Evolutionary conservation across 1,140 invertebrate species (phyloP).

Genomic region (Listronotus oregonensis): DNA sequence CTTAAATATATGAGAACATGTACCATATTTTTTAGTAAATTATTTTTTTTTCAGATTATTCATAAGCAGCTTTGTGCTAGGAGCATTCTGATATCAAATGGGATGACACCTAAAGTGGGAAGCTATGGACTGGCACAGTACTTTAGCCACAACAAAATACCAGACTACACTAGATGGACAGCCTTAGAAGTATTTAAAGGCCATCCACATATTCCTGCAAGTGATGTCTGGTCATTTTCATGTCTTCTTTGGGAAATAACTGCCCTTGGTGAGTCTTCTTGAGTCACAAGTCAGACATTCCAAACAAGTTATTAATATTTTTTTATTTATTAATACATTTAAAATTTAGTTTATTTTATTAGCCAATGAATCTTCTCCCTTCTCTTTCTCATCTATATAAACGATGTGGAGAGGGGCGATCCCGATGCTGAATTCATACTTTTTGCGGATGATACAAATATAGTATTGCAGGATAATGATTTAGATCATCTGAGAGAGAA

Average conservation of each 20-base stretch:
- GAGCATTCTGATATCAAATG: conserved; percentile 68
- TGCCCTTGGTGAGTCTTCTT: conserved; percentile 72
- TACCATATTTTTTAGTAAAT: neutral
- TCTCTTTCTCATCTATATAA: no score
- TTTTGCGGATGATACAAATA: no score
- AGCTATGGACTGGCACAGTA: conserved; percentile 68
- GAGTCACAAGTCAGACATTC: neutral
- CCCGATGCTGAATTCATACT: no score
- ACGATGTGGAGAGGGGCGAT: no score
- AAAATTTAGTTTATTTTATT: no score
- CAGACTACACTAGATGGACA: conserved; percentile 77
- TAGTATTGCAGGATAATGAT: no score
- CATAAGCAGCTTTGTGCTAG: conserved; percentile 75
- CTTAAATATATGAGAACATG: no score
- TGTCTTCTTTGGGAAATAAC: conserved; percentile 83
- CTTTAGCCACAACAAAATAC: conserved; percentile 56
- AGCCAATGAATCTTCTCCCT: no score
- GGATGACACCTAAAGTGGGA: conserved; percentile 70
- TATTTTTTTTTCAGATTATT: conserved; percentile 63
- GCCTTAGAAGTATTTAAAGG: conserved; percentile 75
- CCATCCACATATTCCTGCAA: conserved; percentile 67
- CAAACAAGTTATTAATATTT: no score
- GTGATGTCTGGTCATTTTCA: conserved; percentile 83
- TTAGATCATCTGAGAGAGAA: no score
- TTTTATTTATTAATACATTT: no score